These are phyloP conservation scores for Colletes gigas DNA, from an alignment of 1,140 invertebrate genomes.

Conservation along the genomic window DNA sequence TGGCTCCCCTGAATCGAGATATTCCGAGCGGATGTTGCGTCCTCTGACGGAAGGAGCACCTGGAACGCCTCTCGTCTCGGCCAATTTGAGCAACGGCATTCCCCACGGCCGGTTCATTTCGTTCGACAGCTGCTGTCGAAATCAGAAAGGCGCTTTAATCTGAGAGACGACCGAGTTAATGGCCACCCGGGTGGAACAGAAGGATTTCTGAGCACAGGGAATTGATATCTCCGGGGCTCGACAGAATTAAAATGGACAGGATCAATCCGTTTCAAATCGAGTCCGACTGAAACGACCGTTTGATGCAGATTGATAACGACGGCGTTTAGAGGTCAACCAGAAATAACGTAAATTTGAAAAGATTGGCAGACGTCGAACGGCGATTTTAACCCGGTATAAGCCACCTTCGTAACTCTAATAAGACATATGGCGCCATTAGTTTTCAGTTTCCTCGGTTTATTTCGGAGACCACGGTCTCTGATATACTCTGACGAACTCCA, in stretches of 20 bases:
- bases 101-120: not conserved
- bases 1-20: conserved; percentile 34
- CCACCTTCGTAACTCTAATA: too few species aligned
- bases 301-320: not conserved
- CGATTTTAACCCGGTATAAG: too few species aligned
- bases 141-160: conserved; percentile 31
- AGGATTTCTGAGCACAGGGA: not conserved
- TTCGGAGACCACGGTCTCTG: too few species aligned
- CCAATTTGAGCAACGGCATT: conserved; percentile 52
- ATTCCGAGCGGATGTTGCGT: conserved; percentile 43
- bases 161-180: not conserved
- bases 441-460: too few species aligned
- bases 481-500: not conserved
- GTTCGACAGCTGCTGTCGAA: conserved; percentile 28
- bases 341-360: too few species aligned
- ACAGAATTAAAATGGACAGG: not conserved
- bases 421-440: too few species aligned
- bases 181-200: not conserved
- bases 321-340: too few species aligned
- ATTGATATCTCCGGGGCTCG: not conserved
- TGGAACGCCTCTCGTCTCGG: conserved; percentile 31
- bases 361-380: too few species aligned
- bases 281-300: not conserved
- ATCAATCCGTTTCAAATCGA: not conserved
- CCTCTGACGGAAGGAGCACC: conserved; percentile 31